phyloP scores from a whole-genome alignment of 2,113 vertebrate species.

The Colistium nudipinnis region DNA sequence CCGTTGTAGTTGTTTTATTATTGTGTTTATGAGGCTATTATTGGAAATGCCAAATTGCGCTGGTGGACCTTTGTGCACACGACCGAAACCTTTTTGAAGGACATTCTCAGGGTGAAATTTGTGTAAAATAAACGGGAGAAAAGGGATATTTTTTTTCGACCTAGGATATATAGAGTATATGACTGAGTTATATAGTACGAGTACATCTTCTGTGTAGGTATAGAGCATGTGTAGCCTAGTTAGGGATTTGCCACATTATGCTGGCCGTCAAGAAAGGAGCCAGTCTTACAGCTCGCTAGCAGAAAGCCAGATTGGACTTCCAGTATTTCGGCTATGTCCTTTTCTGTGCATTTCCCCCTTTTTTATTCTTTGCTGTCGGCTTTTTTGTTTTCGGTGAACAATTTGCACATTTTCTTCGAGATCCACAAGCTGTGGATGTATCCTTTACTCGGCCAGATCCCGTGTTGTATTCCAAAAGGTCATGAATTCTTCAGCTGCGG shows the following conservation, averaged over 20 bases:
- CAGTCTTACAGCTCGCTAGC: conserved; percentile 13
- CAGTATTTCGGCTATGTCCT: conserved; percentile 14
- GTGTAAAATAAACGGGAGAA: conserved; percentile 55
- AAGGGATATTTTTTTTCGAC: conserved; percentile 67
- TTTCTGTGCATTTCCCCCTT: conserved; percentile 3
- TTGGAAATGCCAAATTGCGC: conserved; percentile 32
- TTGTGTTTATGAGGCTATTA: conserved; percentile 40
- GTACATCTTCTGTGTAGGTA: conserved; percentile 45
- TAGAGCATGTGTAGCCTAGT: conserved; percentile 67
- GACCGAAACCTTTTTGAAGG: conserved; percentile 46
- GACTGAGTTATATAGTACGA: conserved; percentile 31
- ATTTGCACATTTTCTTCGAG: conserved; percentile 57
- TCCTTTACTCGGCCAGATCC: conserved; percentile 23
- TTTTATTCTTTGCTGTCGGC: conserved; percentile 11
- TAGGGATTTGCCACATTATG: conserved; percentile 39
- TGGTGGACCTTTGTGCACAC: conserved; percentile 29
- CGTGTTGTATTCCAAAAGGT: conserved; percentile 24
- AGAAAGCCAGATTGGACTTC: conserved; percentile 19
- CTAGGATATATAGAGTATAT: conserved; percentile 43
- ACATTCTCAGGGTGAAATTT: conserved; percentile 75
- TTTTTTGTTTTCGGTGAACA: conserved; percentile 35
- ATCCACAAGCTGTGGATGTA: conserved; percentile 26
- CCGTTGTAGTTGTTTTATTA: conserved; percentile 39
- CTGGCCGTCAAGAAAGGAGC: conserved; percentile 33
- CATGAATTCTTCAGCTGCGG: conserved; percentile 30